These are phyloP conservation scores for Planiliza haematocheilus DNA, from an alignment of 2,113 vertebrate genomes.

Conservation along the genomic window DNA sequence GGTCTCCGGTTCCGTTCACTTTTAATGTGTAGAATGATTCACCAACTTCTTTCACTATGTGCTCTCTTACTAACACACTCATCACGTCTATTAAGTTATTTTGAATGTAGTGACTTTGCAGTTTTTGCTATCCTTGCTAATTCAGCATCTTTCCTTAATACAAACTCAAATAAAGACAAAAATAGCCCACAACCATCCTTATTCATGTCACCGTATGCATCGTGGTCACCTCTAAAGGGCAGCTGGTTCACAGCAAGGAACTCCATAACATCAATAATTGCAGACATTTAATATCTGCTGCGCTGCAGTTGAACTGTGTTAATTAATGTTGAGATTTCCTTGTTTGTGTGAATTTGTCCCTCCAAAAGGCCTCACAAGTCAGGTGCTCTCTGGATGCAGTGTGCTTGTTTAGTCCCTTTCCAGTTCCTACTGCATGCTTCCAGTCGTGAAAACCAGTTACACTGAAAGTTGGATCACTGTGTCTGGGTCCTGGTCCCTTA, in stretches of 20 bases:
- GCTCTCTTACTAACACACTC: neutral
- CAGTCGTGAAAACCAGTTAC: constrained; percentile 9
- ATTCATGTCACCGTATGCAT: constrained; percentile 15
- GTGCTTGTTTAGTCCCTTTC: constrained; percentile 4
- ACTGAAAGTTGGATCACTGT: constrained; percentile 3
- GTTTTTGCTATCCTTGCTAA: no score
- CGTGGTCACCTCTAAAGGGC: no score
- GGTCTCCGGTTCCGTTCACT: neutral
- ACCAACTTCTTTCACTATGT: neutral
- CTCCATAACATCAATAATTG: no score
- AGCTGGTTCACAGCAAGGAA: no score
- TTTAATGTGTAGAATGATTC: neutral
- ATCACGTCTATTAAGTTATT: no score
- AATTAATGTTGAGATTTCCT: constrained; percentile 23
- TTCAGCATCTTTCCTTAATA: neutral
- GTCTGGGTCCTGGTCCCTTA: constrained; percentile 6
- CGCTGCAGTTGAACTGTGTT: constrained; percentile 9
- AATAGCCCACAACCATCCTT: constrained; percentile 9
- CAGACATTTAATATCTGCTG: constrained; percentile 8
- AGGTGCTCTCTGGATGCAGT: no score
- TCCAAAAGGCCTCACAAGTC: no score
- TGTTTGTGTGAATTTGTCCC: neutral
- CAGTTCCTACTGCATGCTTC: constrained; percentile 5
- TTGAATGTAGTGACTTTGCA: no score
- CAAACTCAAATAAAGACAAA: neutral